Evolutionary conservation across 2,888 invertebrate species (phyloP), one percentile per base, ranked within the genome.

Genomic region (Eupsilia transversa): DNA sequence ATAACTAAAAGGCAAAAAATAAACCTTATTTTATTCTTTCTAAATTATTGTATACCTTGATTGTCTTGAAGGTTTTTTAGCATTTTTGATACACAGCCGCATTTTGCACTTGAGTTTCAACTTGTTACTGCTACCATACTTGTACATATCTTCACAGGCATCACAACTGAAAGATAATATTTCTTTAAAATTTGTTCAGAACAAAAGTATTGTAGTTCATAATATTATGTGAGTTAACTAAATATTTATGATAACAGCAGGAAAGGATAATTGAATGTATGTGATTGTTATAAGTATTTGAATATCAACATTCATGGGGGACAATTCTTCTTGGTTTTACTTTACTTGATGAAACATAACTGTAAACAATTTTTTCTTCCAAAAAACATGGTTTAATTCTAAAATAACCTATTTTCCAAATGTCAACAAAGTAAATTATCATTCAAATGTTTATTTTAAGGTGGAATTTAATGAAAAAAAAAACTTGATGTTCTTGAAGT

Each of bases 51-150:
- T 10, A 38, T 57, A 96, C 96, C 96, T 96, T 12, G 96, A 94
- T 60, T 92, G 94, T 80, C 93, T 92, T 0, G 93, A 90, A 23
- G 89, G 83, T 83, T 95, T 95, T 84, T 94, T 96, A 52, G n/a
- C n/a, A 76, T 84, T 93, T 82, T 96, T 96, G 46, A 96, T 89
- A 80, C 97, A 97, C 33, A 96, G 91, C 82, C 96, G 93, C 87
- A 96, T 94, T 72, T 95, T 95, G 81, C 97, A 97, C 80, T 96
- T 95, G 0, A 96, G 87, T 80, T 97, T 97, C 43, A 96, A 83
- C 83, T 96, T 95, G 74, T 96, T 95, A 10, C 93, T 96, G 2
- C 95, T 95, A 0, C 97, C 96, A 86, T 96, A 97, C 88, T 97
- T 97, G 84, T 95, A 97, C 87, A 97, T 94, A 70, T 97, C 97